Conservation (phyloP, 1,140 invertebrate species). For the Geopemphigus sp. region DNA sequence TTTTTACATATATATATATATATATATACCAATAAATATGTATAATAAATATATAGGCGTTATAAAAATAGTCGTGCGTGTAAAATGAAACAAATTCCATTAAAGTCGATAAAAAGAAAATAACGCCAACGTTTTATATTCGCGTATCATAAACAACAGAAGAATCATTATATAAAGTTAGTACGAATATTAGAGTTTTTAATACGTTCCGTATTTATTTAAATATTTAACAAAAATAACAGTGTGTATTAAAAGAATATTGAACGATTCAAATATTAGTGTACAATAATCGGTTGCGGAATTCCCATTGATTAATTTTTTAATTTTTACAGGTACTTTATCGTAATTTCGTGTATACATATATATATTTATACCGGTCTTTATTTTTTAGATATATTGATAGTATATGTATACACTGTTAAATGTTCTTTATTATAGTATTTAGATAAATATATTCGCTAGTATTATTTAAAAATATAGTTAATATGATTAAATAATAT, state of each 20-base stretch:
- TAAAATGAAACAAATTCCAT: slow-evolving; percentile 10
- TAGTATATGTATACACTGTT: too few species aligned
- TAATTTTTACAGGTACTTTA: background rate
- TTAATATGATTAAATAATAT: background rate
- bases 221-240: background rate
- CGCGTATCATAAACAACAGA: background rate
- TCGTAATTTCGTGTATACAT: too few species aligned
- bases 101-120: background rate
- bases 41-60: slow-evolving; percentile 6
- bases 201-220: background rate
- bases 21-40: background rate
- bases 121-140: background rate
- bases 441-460: too few species aligned
- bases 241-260: background rate
- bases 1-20: too few species aligned
- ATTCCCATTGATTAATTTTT: background rate
- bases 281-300: background rate
- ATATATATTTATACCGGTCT: too few species aligned
- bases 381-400: background rate
- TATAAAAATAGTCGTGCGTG: slow-evolving; percentile 13
- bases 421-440: background rate
- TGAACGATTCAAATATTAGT: background rate
- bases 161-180: background rate
- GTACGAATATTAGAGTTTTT: background rate
- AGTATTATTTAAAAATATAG: too few species aligned